phyloP scores from a whole-genome alignment of 2,797 vertebrate genomes.

The Anguilla anguilla region DNA sequence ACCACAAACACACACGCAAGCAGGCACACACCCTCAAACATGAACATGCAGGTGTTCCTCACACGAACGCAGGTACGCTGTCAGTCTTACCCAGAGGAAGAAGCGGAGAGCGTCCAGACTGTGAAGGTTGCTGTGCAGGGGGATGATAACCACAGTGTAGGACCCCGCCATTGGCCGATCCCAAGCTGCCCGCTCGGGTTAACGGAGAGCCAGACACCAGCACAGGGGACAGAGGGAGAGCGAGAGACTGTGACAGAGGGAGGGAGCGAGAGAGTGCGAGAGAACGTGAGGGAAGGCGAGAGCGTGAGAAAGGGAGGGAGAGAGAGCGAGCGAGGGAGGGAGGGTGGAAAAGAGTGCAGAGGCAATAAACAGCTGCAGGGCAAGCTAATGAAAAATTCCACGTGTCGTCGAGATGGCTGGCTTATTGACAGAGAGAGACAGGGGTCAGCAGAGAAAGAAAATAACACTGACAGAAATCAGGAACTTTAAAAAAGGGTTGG shows the following conservation, averaged over 20 bases:
- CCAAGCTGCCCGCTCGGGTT: slow-evolving; percentile 23
- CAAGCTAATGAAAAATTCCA: slow-evolving; percentile 72
- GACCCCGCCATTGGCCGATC: slow-evolving; percentile 70
- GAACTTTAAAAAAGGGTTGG: slow-evolving; percentile 22
- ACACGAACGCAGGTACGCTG: not conserved
- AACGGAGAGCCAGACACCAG: slow-evolving; percentile 40
- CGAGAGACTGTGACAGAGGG: not conserved
- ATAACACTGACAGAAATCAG: slow-evolving; percentile 27
- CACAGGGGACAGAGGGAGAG: slow-evolving; percentile 18
- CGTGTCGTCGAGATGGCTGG: slow-evolving; percentile 65
- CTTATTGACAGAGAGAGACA: slow-evolving; percentile 53
- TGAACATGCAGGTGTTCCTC: slow-evolving; percentile 15
- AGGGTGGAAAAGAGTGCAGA: slow-evolving; percentile 39
- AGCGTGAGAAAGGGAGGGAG: not conserved
- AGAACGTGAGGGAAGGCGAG: slow-evolving; percentile 20
- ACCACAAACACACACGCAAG: not conserved
- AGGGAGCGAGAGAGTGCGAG: slow-evolving; percentile 34
- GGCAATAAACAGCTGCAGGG: slow-evolving; percentile 56
- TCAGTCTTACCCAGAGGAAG: slow-evolving; percentile 77
- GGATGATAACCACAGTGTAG: slow-evolving; percentile 79
- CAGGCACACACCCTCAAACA: slow-evolving; percentile 4
- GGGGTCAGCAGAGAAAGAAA: slow-evolving; percentile 22
- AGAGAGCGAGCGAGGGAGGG: slow-evolving; percentile 14
- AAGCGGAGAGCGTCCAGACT: slow-evolving; percentile 75
- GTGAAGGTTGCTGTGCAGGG: slow-evolving; percentile 71